A percentile compares a stretch with the other conserved stretches of the same genome.
phyloP scores from a whole-genome alignment of 1,140 invertebrate species.

The Manduca sexta region DNA sequence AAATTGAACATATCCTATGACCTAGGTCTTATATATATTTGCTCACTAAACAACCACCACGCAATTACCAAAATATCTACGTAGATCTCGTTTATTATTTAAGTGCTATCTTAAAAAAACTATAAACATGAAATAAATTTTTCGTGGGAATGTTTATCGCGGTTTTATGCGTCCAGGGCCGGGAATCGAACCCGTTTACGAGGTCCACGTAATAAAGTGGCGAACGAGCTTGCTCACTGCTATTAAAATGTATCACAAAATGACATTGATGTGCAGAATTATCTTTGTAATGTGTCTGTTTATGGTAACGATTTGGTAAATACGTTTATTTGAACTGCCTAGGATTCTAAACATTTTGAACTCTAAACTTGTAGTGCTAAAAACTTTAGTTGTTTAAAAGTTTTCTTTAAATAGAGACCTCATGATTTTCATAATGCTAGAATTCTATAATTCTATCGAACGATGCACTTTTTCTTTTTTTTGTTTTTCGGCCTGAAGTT shows the following conservation, averaged over 20 bases:
- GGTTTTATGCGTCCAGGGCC: slow-evolving; percentile 1
- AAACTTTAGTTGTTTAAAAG: too few relatives aligned
- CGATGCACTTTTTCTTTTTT: too few relatives aligned
- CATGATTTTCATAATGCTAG: too few relatives aligned
- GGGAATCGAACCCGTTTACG: slow-evolving; percentile 11
- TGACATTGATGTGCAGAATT: slow-evolving; percentile 2
- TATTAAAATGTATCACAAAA: slow-evolving; percentile 10
- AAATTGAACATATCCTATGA: too few relatives aligned
- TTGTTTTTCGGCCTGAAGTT: too few relatives aligned
- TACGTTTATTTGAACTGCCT: neutral
- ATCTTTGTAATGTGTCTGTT: neutral
- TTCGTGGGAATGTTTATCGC: slow-evolving; percentile 4
- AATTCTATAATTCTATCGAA: too few relatives aligned
- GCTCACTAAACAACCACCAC: too few relatives aligned
- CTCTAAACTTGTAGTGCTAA: neutral
- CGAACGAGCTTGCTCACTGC: slow-evolving; percentile 7
- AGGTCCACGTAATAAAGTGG: slow-evolving; percentile 7
- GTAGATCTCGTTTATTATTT: neutral
- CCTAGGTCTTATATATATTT: too few relatives aligned
- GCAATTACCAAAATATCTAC: too few relatives aligned
- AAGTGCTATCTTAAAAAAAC: slow-evolving; percentile 3
- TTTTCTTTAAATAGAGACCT: too few relatives aligned
- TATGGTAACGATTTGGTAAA: neutral
- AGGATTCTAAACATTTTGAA: neutral
- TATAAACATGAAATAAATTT: slow-evolving; percentile 7